phyloP scores from a whole-genome alignment of 2,797 vertebrate species.

The Morus bassanus region DNA sequence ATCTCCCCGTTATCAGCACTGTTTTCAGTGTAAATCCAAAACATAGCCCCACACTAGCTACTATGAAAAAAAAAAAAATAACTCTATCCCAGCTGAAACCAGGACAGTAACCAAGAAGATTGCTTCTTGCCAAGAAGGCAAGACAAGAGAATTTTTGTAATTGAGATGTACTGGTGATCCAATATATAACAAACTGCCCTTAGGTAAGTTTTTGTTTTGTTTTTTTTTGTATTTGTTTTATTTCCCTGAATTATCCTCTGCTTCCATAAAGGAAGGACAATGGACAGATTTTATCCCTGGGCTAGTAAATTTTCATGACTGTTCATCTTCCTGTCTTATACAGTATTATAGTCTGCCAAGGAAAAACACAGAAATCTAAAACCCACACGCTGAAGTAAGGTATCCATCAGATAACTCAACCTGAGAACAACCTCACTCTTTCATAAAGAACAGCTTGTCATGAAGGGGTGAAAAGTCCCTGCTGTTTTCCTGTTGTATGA shows the following conservation, averaged over 20 bases:
- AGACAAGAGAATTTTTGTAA: neutral
- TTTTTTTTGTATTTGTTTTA: neutral
- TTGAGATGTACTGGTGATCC: neutral
- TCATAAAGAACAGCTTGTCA: neutral
- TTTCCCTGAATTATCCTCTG: neutral
- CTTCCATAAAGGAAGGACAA: neutral
- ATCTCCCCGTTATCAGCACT: too few relatives aligned
- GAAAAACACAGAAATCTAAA: neutral
- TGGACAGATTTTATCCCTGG: neutral
- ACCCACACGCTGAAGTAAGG: neutral
- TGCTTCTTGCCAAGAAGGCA: neutral
- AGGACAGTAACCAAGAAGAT: too few relatives aligned
- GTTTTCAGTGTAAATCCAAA: too few relatives aligned
- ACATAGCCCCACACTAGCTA: too few relatives aligned
- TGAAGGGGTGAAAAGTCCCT: neutral
- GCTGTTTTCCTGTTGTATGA: neutral
- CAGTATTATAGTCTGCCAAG: neutral
- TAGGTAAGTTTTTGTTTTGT: neutral
- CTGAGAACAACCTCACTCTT: neutral
- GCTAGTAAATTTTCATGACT: neutral
- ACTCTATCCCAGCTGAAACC: too few relatives aligned
- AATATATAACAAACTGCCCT: neutral
- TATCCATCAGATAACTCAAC: neutral
- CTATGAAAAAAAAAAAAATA: too few relatives aligned
- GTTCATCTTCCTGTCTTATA: neutral